Evolutionary conservation across 2,888 invertebrate genomes (phyloP).

Genomic region (Julus scandinavius): DNA sequence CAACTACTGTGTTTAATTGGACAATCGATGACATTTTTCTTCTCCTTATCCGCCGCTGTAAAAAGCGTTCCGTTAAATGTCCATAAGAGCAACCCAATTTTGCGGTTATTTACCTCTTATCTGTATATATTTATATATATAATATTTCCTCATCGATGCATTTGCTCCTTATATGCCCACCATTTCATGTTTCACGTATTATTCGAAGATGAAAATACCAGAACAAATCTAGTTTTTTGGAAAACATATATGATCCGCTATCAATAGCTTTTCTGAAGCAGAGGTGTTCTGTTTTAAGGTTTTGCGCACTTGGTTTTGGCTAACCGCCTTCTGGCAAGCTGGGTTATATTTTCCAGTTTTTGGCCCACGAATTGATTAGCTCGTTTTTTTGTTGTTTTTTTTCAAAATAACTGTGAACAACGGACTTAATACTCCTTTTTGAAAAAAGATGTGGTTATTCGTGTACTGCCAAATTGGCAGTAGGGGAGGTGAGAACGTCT

Average conservation of each 20-base stretch:
- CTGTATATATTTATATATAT: slow-evolving; percentile 15
- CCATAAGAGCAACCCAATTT: not conserved
- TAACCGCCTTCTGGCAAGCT: not conserved
- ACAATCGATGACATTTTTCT: slow-evolving; percentile 23
- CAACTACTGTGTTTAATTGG: slow-evolving; percentile 33
- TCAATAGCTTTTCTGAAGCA: not conserved
- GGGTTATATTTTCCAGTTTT: not conserved
- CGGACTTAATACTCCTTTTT: not conserved
- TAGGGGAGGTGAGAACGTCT: not conserved
- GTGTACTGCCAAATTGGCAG: not conserved
- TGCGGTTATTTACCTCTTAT: not conserved
- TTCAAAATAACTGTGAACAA: not conserved
- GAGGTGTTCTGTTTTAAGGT: not conserved
- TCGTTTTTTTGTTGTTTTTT: too few relatives aligned
- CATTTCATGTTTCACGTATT: not conserved
- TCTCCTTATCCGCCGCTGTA: not conserved
- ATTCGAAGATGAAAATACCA: slow-evolving; percentile 1
- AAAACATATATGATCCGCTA: not conserved
- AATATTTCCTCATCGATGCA: not conserved
- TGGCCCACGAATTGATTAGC: not conserved
- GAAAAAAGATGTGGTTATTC: not conserved
- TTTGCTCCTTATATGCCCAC: not conserved
- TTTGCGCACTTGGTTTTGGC: not conserved
- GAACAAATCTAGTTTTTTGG: slow-evolving; percentile 20
- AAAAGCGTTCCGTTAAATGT: not conserved